Percentiles rank a stretch among this genome's conserved stretches.
Conservation (phyloP, 2,888 invertebrate genomes). For the Himalopsyche tibetana region DNA sequence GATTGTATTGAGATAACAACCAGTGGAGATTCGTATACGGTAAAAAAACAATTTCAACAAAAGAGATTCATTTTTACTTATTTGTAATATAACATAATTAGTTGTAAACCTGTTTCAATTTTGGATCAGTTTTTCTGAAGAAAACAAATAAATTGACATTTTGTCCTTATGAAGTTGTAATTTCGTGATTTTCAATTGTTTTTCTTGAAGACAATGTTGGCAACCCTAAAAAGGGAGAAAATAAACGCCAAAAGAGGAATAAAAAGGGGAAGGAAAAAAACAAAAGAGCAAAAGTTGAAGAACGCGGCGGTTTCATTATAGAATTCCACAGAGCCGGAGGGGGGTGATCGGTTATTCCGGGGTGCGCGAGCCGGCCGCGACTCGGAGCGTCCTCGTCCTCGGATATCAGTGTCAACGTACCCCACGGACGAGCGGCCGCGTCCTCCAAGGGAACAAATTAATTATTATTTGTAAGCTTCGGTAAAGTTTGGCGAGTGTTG, state of each 20-base stretch:
- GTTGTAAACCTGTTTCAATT: too few relatives aligned
- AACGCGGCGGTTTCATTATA: conserved; percentile 54
- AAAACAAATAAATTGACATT: too few relatives aligned
- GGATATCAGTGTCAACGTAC: conserved; percentile 49
- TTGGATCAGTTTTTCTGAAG: too few relatives aligned
- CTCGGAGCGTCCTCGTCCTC: conserved; percentile 42
- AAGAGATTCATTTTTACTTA: too few relatives aligned
- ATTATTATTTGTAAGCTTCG: conserved; percentile 57
- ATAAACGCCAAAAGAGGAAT: conserved; percentile 45
- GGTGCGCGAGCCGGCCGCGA: conserved; percentile 19
- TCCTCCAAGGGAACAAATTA: conserved; percentile 49
- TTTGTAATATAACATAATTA: too few relatives aligned
- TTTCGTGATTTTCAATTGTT: neutral
- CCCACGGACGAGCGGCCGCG: conserved; percentile 50
- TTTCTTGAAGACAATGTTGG: conserved; percentile 13
- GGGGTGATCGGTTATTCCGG: conserved; percentile 28
- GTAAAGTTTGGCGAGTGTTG: conserved; percentile 49
- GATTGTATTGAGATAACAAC: too few relatives aligned
- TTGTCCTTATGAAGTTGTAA: too few relatives aligned
- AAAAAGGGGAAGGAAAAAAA: conserved; percentile 42
- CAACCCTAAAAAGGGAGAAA: conserved; percentile 50
- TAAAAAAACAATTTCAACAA: too few relatives aligned
- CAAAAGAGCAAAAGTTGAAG: conserved; percentile 42
- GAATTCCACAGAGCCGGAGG: conserved; percentile 49
- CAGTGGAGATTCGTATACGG: too few relatives aligned